phyloP scores from a whole-genome alignment of 1,140 invertebrate genomes.

The Ips nitidus region DNA sequence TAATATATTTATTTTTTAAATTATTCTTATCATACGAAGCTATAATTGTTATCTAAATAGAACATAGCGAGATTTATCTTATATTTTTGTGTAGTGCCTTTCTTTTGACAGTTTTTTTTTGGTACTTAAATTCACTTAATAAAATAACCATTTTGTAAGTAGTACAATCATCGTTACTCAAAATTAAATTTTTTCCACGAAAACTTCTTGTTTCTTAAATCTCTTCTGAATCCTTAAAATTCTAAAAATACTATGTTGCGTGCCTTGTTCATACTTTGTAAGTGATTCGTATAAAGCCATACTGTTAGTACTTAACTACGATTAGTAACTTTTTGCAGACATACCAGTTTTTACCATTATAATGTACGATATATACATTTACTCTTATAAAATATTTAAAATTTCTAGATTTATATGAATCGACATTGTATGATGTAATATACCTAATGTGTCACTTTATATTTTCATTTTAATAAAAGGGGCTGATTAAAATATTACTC shows the following conservation, averaged over 20 bases:
- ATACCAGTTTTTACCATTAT: slow-evolving; percentile 35
- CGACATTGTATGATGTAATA: slow-evolving; percentile 43
- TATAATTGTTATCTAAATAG: too few relatives aligned
- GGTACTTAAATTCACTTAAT: too few relatives aligned
- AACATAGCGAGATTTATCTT: too few relatives aligned
- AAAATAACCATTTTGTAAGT: too few relatives aligned
- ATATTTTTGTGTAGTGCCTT: not conserved
- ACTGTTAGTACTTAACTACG: slow-evolving; percentile 27
- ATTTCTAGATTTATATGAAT: slow-evolving; percentile 50
- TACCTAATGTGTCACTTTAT: slow-evolving; percentile 47
- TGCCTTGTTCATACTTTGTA: slow-evolving; percentile 48
- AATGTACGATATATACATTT: slow-evolving; percentile 30
- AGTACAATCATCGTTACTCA: too few relatives aligned
- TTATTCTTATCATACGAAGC: too few relatives aligned
- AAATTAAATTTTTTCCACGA: too few relatives aligned
- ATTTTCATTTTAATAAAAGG: slow-evolving; percentile 49
- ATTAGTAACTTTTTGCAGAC: slow-evolving; percentile 39
- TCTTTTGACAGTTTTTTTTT: slow-evolving; percentile 1
- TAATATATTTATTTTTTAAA: too few relatives aligned
- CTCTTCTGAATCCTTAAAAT: too few relatives aligned
- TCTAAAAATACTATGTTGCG: slow-evolving; percentile 40
- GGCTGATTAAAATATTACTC: slow-evolving; percentile 47
- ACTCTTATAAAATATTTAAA: slow-evolving; percentile 37
- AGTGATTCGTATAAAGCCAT: slow-evolving; percentile 35
- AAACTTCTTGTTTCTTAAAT: too few relatives aligned